Evolutionary conservation across 2,113 vertebrate genomes (phyloP).

Genomic region (Urocitellus parryii): DNA sequence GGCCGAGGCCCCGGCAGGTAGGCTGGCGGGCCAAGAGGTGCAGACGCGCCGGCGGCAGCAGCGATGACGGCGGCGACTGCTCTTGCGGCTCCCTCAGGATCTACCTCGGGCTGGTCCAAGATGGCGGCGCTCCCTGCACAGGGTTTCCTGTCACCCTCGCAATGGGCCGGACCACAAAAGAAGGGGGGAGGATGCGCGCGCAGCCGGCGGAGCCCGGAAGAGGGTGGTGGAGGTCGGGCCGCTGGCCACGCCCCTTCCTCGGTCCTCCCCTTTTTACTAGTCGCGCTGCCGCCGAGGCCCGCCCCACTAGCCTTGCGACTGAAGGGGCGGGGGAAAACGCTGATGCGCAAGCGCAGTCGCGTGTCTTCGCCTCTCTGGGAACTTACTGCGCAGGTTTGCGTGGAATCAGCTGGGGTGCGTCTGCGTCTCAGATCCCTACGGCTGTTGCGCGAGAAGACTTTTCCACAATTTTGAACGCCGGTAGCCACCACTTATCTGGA

Average conservation of each 20-base stretch:
- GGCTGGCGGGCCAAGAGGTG: slow-evolving; percentile 39
- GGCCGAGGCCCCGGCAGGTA: slow-evolving; percentile 57
- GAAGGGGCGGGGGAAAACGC: neutral
- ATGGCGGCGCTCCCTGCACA: slow-evolving; percentile 92
- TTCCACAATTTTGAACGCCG: neutral
- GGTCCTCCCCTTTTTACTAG: neutral
- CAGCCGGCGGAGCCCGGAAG: slow-evolving; percentile 71
- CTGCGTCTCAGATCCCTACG: rapidly evolving
- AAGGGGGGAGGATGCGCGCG: slow-evolving; percentile 82
- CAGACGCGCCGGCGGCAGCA: neutral
- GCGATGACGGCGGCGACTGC: slow-evolving; percentile 41
- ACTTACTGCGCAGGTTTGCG: neutral
- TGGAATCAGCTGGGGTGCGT: rapidly evolving
- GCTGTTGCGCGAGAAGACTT: neutral
- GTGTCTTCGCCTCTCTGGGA: rapidly evolving
- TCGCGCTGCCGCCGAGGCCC: neutral
- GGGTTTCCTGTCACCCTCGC: slow-evolving; percentile 94
- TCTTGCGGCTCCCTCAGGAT: slow-evolving; percentile 84
- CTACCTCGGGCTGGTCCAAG: slow-evolving; percentile 92
- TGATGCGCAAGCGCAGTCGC: neutral
- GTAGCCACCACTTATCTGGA: neutral
- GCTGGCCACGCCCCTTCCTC: slow-evolving; percentile 72
- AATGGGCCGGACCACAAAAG: slow-evolving; percentile 85
- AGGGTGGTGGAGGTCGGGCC: neutral
- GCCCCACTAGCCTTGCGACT: neutral